Base-by-base conservation (phyloP, 2,113 vertebrate genomes). In the Callochromis pleurospilus region DNA sequence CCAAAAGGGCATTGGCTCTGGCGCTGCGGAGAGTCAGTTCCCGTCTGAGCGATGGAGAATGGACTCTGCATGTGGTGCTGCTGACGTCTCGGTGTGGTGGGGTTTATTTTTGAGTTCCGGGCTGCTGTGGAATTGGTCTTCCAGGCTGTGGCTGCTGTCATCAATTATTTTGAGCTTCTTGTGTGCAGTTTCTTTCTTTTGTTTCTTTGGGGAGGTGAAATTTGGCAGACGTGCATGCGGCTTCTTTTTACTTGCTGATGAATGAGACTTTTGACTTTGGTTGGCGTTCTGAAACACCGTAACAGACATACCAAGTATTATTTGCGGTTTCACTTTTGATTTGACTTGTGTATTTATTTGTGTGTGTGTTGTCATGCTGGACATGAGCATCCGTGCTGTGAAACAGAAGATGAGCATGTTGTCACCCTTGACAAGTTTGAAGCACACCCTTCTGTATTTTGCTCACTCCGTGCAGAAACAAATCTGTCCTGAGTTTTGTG, bases 191-290 rank as follows among this genome's bases (percentile, higher is more conserved):
- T 68, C 33, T 38, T 49, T 51, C 11, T 80, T 13, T 40, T 31
- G 13, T 40, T 45, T 33, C 45, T 77, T 56, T 38, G 4, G 19
- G 33, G 10, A 2, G 60, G 17, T 81, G 62, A 84, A 70, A 84
- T 31, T 84, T 85, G 19, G 84, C 65, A 91, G 65, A 81, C 17
- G 11, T 90, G 93, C 93, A 95, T 94, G 93, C n/a, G 31, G 7
- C 58, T 11, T 55, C 81, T 79, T 53, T 83, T 68, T 70, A 62
- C 58, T 82, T 62, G 58, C 88, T 87, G 60, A 80, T 86, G 87
- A 86, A 55, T 83, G 81, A 83, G 40, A 79, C 29, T 36, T 80
- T 75, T 84, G 5, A 82, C 60, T 92, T 87, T 81, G 31, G 73
- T 86, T 89, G 29, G 26, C 33, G 51, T 80, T 88, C 89, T 84